Percentiles rank a stretch among this genome's conserved stretches.
phyloP scores from a whole-genome alignment of 2,113 vertebrate genomes.

The Condylura cristata region DNA sequence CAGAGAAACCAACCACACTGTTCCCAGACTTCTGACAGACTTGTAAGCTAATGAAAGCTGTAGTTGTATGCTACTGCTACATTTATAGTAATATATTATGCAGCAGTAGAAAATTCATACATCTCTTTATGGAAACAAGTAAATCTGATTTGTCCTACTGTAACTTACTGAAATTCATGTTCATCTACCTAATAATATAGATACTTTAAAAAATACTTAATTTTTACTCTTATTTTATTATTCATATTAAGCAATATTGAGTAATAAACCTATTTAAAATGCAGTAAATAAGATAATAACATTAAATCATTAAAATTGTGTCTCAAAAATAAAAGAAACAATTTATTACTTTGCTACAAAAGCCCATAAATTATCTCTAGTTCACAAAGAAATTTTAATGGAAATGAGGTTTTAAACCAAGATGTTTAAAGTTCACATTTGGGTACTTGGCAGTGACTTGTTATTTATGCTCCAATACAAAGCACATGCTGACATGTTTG shows the following conservation, averaged over 20 bases:
- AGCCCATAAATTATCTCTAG: neutral
- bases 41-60: neutral
- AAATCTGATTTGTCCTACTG: neutral
- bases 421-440: neutral
- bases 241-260: neutral
- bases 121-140: neutral
- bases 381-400: neutral
- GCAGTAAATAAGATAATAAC: neutral
- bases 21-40: neutral
- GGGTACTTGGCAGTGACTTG: neutral
- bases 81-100: neutral
- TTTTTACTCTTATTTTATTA: neutral
- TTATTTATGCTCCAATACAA: neutral
- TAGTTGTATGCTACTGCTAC: neutral
- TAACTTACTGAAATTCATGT: neutral
- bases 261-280: neutral
- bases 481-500: conserved; percentile 6
- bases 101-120: neutral
- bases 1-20: neutral
- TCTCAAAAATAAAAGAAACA: neutral
- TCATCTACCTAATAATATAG: neutral
- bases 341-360: neutral
- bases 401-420: neutral
- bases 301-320: neutral
- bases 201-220: neutral